Conservation (phyloP, 1,140 invertebrate species). For the Laupala kohalensis region DNA sequence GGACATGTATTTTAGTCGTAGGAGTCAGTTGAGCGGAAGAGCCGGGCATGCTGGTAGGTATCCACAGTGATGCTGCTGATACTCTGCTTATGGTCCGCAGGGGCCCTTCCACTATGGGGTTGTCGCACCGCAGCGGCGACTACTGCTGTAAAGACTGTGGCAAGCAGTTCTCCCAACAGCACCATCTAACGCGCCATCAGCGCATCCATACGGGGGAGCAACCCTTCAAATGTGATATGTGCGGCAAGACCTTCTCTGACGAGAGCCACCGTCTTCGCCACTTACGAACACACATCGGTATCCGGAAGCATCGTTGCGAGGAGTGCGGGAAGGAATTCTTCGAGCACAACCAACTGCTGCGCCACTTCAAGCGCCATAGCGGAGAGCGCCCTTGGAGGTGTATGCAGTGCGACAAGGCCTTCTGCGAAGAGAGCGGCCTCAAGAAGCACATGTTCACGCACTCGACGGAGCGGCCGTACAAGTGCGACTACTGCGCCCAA, state of each 20-base stretch:
- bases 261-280: slow-evolving; percentile 17
- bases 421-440: not conserved
- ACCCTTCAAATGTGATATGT: slow-evolving; percentile 25
- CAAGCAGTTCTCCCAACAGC: not conserved
- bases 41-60: too few relatives aligned
- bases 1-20: too few relatives aligned
- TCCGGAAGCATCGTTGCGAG: slow-evolving; percentile 29
- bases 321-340: not conserved
- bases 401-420: not conserved
- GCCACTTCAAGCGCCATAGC: not conserved
- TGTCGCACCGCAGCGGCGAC: not conserved
- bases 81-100: not conserved
- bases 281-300: slow-evolving; percentile 29
- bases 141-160: not conserved
- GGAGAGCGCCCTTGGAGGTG: not conserved
- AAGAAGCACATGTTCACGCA: not conserved
- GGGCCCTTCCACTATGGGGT: not conserved
- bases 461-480: not conserved
- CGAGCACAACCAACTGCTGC: not conserved
- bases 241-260: slow-evolving; percentile 27
- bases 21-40: too few relatives aligned
- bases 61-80: too few relatives aligned
- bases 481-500: not conserved
- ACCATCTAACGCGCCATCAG: slow-evolving; percentile 20
- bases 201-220: slow-evolving; percentile 30